These are phyloP conservation scores for Polydrusus pterygomalis DNA, from an alignment of 2,888 invertebrate genomes.

Conservation along the genomic window DNA sequence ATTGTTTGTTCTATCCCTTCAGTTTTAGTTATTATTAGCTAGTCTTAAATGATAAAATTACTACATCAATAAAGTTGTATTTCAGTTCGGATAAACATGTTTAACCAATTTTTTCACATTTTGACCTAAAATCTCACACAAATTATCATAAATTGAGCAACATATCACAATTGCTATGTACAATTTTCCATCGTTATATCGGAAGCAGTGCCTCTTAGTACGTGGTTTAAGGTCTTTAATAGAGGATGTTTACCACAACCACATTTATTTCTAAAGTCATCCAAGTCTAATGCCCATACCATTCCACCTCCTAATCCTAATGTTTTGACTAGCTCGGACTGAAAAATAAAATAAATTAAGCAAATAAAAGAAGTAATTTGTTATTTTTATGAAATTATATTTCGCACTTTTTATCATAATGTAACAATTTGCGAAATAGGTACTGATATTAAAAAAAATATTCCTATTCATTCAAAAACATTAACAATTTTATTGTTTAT, in stretches of 20 bases:
- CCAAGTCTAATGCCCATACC: conserved; percentile 86
- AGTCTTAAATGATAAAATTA: not conserved
- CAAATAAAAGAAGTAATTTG: not conserved
- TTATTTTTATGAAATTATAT: not conserved
- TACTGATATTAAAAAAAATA: too few relatives aligned
- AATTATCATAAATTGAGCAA: not conserved
- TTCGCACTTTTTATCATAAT: not conserved
- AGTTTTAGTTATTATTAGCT: too few relatives aligned
- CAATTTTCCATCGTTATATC: conserved; percentile 62
- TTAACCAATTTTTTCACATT: not conserved
- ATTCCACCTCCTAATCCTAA: conserved; percentile 82
- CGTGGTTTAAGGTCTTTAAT: conserved; percentile 78
- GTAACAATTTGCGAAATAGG: not conserved
- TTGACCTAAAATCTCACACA: not conserved
- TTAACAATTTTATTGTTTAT: too few relatives aligned
- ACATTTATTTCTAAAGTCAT: conserved; percentile 82
- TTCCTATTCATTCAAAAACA: too few relatives aligned
- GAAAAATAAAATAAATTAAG: conserved; percentile 57
- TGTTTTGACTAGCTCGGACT: conserved; percentile 76
- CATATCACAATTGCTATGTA: conserved; percentile 57
- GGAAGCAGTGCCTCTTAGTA: conserved; percentile 71
- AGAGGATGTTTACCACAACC: conserved; percentile 82
- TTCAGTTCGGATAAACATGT: not conserved
- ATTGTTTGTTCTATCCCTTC: not conserved
- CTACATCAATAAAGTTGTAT: not conserved